These are phyloP conservation scores for Bombylius major DNA, from an alignment of 2,888 invertebrate species.

Conservation along the genomic window DNA sequence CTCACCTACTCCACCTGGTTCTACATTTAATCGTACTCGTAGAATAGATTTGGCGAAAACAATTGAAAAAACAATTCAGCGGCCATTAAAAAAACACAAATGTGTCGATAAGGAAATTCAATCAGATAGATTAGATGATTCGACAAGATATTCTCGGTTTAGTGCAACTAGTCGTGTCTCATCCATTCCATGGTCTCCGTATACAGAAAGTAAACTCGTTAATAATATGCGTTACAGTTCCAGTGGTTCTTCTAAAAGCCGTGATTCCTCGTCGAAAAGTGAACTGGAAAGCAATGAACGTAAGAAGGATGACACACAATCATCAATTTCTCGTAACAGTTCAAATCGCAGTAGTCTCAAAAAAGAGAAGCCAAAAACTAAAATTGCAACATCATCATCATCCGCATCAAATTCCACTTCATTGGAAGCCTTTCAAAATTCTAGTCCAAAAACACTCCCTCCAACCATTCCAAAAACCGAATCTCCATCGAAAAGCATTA, in stretches of 20 bases:
- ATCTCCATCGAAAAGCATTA: slow-evolving; percentile 32
- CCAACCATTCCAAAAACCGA: slow-evolving; percentile 26
- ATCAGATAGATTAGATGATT: slow-evolving; percentile 57
- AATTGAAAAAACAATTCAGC: slow-evolving; percentile 54
- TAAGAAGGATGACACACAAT: slow-evolving; percentile 16
- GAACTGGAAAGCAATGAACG: slow-evolving; percentile 16
- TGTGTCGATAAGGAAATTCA: slow-evolving; percentile 61
- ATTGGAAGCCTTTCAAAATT: neutral
- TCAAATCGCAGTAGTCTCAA: neutral
- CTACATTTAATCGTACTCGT: slow-evolving; percentile 48
- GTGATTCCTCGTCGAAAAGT: slow-evolving; percentile 10
- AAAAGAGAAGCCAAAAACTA: slow-evolving; percentile 1
- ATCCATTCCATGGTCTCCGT: slow-evolving; percentile 50
- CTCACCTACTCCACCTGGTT: slow-evolving; percentile 57
- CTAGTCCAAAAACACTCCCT: slow-evolving; percentile 18
- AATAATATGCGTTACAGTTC: slow-evolving; percentile 10
- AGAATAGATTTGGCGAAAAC: slow-evolving; percentile 61
- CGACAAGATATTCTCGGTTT: slow-evolving; percentile 52
- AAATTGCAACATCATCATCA: slow-evolving; percentile 3
- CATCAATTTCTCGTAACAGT: slow-evolving; percentile 5
- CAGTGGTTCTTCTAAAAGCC: slow-evolving; percentile 16
- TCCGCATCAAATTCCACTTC: slow-evolving; percentile 4
- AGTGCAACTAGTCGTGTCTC: slow-evolving; percentile 42
- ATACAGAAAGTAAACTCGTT: slow-evolving; percentile 38
- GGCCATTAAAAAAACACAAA: slow-evolving; percentile 43